A percentile compares a stretch with the other conserved stretches of the same genome.
Evolutionary conservation across 1,140 invertebrate species (phyloP).

Genomic region (Camponotus floridanus): DNA sequence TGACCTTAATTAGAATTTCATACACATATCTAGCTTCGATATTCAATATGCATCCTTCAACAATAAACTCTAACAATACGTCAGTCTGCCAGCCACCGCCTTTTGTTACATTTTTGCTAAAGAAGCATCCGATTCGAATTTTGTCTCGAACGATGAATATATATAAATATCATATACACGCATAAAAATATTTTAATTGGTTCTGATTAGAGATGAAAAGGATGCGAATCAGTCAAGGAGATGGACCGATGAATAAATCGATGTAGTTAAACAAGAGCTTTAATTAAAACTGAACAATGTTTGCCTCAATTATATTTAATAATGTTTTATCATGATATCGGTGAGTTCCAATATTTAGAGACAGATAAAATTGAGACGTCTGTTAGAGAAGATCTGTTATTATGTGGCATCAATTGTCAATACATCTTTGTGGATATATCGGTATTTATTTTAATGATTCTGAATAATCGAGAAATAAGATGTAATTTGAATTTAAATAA

Average conservation of each 20-base stretch:
- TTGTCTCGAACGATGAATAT: neutral
- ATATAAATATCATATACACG: neutral
- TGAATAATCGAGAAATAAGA: neutral
- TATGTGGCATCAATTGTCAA: constrained; percentile 17
- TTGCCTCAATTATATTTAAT: constrained; percentile 18
- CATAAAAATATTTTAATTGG: neutral
- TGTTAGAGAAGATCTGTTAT: no score
- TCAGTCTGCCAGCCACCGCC: neutral
- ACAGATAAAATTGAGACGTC: neutral
- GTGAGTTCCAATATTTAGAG: neutral
- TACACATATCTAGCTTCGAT: neutral
- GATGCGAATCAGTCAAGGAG: neutral
- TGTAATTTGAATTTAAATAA: neutral
- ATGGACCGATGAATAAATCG: constrained; percentile 5
- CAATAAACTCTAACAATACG: constrained; percentile 2
- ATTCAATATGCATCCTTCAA: neutral
- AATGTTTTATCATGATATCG: constrained; percentile 14
- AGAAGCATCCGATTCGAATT: neutral
- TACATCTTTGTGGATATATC: constrained; percentile 7
- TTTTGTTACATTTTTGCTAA: neutral
- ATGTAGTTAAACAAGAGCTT: neutral
- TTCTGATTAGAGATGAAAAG: neutral
- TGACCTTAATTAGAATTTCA: constrained; percentile 47
- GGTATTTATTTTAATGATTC: neutral
- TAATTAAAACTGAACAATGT: constrained; percentile 28